Base-by-base conservation (phyloP, 2,113 vertebrate species). In the Ceuthmochares aereus region DNA sequence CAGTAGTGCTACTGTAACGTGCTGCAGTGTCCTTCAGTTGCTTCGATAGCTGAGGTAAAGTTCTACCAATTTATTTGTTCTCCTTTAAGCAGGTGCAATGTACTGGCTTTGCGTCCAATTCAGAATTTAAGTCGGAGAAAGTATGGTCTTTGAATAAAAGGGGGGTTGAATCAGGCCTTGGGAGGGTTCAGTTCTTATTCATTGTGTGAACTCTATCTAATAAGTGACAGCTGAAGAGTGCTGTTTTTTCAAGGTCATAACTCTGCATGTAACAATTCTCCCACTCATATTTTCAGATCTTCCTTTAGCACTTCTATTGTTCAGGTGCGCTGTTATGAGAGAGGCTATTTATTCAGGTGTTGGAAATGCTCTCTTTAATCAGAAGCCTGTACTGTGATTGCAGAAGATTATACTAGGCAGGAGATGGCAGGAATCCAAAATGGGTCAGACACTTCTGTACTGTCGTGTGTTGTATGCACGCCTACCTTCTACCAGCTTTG, bases 61-160 rank as follows among this genome's bases (percentile, higher is more conserved):
- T 94, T 92, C 88, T 93, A 64, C 52, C 60, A 93, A 96, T 90
- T 52, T 94, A 62, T 89, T 72, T 95, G 58, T 83, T 47, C 72
- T 67, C 27, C 42, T 84, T 78, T 81, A 68, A 90, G 76, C 19
- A 89, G 85, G 94, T 93, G 79, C 90, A 77, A 70, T 91, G 73
- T 88, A 84, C 88, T 81, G 47, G 54, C 43, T 90, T 92, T 86
- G 47, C 0, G 0, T 84, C 83, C 64, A 90, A 49, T 81, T 90
- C 90, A 81, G 60, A 81, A 74, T 95, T 94, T 75, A 87, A 96
- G 88, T 80, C 19, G 49, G 51, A 93, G 75, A 80, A 93, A 90
- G 75, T 22, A 60, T 34, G 43, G 52, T 26, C 30, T 74, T 77
- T 68, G 60, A 91, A 87, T 72, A 70, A 91, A 90, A 87, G 22